Evolutionary conservation across 2,888 invertebrate genomes (phyloP), one percentile per base, ranked within the genome.

Genomic region (Ganaspis brasiliensis): DNA sequence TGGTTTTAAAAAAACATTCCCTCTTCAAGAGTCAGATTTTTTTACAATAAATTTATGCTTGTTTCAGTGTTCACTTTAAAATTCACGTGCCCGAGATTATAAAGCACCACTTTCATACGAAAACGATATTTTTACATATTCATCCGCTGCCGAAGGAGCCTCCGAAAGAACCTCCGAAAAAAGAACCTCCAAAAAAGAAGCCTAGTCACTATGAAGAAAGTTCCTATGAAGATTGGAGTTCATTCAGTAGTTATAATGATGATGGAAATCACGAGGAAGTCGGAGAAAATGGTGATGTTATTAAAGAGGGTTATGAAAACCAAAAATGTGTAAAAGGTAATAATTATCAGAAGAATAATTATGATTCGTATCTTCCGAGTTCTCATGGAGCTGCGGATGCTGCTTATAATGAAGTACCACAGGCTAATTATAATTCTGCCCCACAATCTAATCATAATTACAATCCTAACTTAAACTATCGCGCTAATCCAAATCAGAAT

Each of bases 41-140:
- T n/a, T n/a, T n/a, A n/a, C n/a, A n/a, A n/a, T n/a, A n/a, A n/a
- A n/a, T n/a, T n/a, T n/a, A n/a, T n/a, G n/a, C n/a, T 12, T 26
- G 76, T 87, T 92, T 75, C 92, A 94, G 94, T 84, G 92, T 93
- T 72, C 93, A 94, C 85, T 91, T 94, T 79, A 94, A 92, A 87
- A 89, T 94, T 70, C 92, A 94, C 86, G 92, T 94, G 9, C 94
- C 94, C 19, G 93, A 94, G 87, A 92, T 94, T 72, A 92, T 94
- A 79, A 94, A 94, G 59, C 94, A 94, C 79, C 93, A 93, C 67
- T 92, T 93, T 78, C 94, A 94, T 84, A 94, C 94, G 8, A 94
- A 94, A 86, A 93, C 94, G 73, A 92, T 94, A 59, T 93, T 93
- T 14, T 92, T 94, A 63, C 94, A 94, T 82, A 45, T 67, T 45